phyloP scores from a whole-genome alignment of 1,140 invertebrate genomes.

The Papilio polyxenes region DNA sequence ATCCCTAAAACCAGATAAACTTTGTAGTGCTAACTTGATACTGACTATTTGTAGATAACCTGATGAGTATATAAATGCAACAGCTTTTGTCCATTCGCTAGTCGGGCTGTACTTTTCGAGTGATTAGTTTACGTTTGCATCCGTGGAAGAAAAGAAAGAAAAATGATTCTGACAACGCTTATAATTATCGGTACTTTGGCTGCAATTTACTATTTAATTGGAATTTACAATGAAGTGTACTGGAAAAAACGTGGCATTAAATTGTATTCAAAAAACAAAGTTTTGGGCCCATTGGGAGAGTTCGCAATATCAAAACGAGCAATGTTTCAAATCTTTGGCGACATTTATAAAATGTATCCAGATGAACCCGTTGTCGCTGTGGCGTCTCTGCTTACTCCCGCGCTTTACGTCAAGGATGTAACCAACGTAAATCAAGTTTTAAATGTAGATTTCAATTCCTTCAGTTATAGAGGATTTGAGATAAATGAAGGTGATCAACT shows the following conservation, averaged over 20 bases:
- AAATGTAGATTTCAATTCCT: no score
- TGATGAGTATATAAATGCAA: background rate
- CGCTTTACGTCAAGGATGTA: no score
- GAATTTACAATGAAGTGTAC: constrained; percentile 35
- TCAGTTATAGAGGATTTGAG: no score
- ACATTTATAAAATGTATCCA: no score
- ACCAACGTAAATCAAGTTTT: no score
- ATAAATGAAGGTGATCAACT: no score
- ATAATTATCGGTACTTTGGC: background rate
- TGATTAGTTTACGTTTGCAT: background rate
- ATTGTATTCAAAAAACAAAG: constrained; percentile 46
- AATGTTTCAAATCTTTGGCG: no score
- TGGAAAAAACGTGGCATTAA: constrained; percentile 47
- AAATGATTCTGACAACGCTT: background rate
- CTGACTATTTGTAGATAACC: background rate
- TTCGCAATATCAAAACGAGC: constrained; percentile 17
- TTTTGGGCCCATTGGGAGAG: constrained; percentile 40
- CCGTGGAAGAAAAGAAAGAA: background rate
- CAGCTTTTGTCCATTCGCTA: background rate
- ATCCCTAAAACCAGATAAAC: background rate
- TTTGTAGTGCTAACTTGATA: background rate
- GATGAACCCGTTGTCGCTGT: no score
- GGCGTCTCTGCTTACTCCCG: no score
- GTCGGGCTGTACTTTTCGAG: background rate
- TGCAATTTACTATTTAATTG: constrained; percentile 11